Base-by-base conservation (phyloP, 2,113 vertebrate species). In the Seriola aureovittata region DNA sequence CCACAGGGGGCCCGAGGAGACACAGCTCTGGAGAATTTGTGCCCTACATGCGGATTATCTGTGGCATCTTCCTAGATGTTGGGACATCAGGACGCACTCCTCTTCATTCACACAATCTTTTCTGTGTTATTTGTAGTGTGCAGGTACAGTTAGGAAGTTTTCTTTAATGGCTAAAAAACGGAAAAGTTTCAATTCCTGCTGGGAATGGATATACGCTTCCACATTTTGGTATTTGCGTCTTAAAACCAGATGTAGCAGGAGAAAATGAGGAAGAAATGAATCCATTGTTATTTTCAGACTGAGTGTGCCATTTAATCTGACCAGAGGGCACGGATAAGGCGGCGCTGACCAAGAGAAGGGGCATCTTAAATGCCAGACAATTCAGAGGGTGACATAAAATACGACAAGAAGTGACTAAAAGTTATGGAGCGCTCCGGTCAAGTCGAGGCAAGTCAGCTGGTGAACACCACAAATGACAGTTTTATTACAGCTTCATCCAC, bases 371-470 rank as follows among this genome's bases (percentile, higher is more conserved):
- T 54, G 58, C 23, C n/a, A 62, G 13, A 75, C 8, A 67, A 69
- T 25, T 63, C 54, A 55, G 8, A 71, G 21, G 67, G 19, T 29
- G 75, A 84, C 42, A 50, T 63, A 8, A 77, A 75, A 73, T 71
- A 75, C 75, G 71, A 44, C 8, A 48, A 63, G 64, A 75, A 89
- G 82, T 75, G 74, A 80, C 13, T 75, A 25, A 74, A 91, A 92
- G 95, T 89, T 69, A 97, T 97, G 97, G 97, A 97, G 93, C 85
- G 85, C 54, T 78, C 84, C 40, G 88, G 86, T 81, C 88, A 94
- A 80, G 94, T 95, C 84, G 94, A 88, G 74, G 80, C 90, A 54
- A 88, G 90, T 25, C 82, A 78, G 68, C 73, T 80, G 46, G 65
- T 79, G 19, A 94, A 96, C 86, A 64, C 88, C 57, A 86, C 85